A percentile compares a stretch with the other conserved stretches of the same genome.
Evolutionary conservation across 2,113 vertebrate species (phyloP).

Genomic region (Athene noctua): DNA sequence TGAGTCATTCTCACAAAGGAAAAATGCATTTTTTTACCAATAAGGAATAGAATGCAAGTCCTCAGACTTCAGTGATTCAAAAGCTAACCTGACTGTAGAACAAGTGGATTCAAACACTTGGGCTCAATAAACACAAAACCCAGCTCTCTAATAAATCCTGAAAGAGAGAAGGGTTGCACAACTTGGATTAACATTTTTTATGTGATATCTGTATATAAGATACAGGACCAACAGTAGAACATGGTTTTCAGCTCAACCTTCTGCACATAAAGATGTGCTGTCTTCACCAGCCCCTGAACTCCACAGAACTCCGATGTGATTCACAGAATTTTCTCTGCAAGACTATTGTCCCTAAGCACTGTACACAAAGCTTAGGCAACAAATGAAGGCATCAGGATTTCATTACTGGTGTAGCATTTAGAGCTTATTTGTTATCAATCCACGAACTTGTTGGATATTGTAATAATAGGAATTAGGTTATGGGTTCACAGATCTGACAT

Average conservation of each 20-base stretch:
- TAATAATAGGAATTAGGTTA: not conserved
- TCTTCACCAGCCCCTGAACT: not conserved
- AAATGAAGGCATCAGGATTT: not conserved
- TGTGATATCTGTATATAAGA: fast-evolving
- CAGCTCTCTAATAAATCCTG: not conserved
- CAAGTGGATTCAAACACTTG: not conserved
- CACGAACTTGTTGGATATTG: not conserved
- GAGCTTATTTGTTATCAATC: not conserved
- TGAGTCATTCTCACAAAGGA: not conserved
- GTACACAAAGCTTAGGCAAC: not conserved
- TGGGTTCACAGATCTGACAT: not conserved
- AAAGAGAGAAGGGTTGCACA: not conserved
- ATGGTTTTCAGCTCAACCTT: not conserved
- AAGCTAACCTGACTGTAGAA: not conserved
- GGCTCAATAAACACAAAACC: not conserved
- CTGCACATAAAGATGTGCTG: not conserved
- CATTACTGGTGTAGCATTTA: not conserved
- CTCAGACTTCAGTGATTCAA: not conserved
- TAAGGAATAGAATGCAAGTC: not conserved
- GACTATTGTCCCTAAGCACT: not conserved
- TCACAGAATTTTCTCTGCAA: not conserved
- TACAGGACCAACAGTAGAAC: not conserved
- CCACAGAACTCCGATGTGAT: not conserved
- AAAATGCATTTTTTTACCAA: not conserved
- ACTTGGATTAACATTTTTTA: not conserved